A percentile compares a stretch with the other conserved stretches of the same genome.
Conservation (phyloP, 2,888 invertebrate genomes). For the Eilema griseolum region DNA sequence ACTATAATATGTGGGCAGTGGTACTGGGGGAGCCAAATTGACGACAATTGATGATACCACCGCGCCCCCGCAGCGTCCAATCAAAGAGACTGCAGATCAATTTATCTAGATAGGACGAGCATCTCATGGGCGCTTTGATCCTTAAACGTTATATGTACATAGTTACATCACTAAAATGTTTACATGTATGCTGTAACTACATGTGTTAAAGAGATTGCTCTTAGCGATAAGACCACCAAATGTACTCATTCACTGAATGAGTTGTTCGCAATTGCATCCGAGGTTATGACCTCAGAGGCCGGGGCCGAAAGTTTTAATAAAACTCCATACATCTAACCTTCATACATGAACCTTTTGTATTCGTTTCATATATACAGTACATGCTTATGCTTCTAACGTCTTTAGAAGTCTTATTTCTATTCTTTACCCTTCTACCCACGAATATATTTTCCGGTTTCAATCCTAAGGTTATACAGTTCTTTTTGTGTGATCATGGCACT, state of each 20-base stretch:
- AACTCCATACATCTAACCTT: no score
- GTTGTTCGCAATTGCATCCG: neutral
- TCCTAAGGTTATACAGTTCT: no score
- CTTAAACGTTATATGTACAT: neutral
- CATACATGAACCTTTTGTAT: no score
- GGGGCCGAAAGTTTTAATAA: neutral
- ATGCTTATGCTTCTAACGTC: no score
- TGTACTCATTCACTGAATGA: neutral
- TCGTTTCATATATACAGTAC: no score
- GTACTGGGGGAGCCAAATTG: slow-evolving; percentile 46
- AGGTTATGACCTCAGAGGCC: neutral
- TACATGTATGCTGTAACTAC: neutral
- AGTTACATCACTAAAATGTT: neutral
- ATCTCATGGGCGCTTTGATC: neutral
- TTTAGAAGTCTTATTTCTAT: no score
- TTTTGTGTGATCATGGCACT: no score
- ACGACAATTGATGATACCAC: slow-evolving; percentile 42
- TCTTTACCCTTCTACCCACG: no score
- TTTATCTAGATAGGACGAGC: neutral
- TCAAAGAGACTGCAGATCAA: slow-evolving; percentile 38
- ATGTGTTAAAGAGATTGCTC: neutral
- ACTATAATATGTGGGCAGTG: slow-evolving; percentile 14
- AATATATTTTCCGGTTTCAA: no score
- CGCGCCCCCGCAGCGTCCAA: slow-evolving; percentile 46
- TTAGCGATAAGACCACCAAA: neutral